A percentile compares a stretch with the other conserved stretches of the same genome.
These are phyloP conservation scores for Nothobranchius kuhntae DNA, from an alignment of 2,113 vertebrate species.

Conservation along the genomic window DNA sequence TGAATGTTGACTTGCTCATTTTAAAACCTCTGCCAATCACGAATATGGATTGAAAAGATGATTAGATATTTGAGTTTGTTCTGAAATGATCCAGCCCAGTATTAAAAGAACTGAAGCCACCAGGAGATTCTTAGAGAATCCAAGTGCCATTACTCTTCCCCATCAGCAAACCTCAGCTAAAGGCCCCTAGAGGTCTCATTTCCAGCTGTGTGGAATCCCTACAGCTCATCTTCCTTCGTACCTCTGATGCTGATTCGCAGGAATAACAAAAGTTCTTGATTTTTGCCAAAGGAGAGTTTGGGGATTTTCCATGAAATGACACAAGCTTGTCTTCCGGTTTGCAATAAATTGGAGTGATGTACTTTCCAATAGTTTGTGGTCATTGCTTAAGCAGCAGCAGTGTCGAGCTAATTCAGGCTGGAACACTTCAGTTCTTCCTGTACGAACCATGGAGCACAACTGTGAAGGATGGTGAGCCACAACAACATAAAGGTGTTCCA, in stretches of 20 bases:
- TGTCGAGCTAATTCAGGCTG: background rate
- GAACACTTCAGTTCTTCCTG: too few relatives aligned
- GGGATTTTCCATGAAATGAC: conserved; percentile 26
- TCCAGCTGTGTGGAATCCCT: conserved; percentile 6
- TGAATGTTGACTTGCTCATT: conserved; percentile 24
- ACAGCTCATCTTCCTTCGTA: conserved; percentile 28
- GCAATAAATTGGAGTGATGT: conserved; percentile 55
- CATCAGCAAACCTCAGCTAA: conserved; percentile 34
- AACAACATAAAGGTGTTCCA: background rate
- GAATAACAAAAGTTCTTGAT: conserved; percentile 4
- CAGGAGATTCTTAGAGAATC: conserved; percentile 17
- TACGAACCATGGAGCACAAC: background rate
- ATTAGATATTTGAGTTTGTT: conserved; percentile 3
- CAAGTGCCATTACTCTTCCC: conserved; percentile 36
- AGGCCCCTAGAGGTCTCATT: conserved; percentile 21
- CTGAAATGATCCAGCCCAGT: background rate
- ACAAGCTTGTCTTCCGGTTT: conserved; percentile 50
- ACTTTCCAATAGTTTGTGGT: conserved; percentile 43
- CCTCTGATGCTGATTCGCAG: conserved; percentile 5
- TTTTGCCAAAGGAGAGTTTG: conserved; percentile 13
- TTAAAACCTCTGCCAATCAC: background rate
- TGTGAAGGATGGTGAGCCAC: background rate
- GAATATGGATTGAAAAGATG: background rate
- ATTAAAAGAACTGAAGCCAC: background rate
- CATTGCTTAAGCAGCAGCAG: conserved; percentile 9